These are phyloP conservation scores for Anabacerthia variegaticeps DNA, from an alignment of 2,797 vertebrate species.

Conservation along the genomic window DNA sequence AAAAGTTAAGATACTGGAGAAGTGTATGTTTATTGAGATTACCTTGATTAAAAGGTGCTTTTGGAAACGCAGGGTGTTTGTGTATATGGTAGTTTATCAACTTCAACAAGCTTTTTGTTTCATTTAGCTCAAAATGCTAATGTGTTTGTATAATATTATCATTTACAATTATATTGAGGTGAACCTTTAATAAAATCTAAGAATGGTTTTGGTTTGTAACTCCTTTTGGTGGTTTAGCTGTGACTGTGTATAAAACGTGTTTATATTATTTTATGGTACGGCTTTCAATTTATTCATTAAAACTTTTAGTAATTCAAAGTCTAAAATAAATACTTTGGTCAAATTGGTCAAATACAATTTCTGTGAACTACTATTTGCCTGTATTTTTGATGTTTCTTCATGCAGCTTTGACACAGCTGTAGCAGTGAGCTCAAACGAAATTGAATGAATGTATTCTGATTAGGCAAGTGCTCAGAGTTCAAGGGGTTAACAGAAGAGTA, in stretches of 20 bases:
- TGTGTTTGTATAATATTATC: not conserved
- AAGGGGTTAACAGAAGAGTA: not conserved
- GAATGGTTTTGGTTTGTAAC: not conserved
- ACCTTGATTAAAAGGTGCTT: not conserved
- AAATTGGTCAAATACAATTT: rapidly evolving
- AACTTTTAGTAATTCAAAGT: not conserved
- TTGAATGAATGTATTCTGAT: not conserved
- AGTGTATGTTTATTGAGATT: not conserved
- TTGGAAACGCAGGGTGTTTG: not conserved
- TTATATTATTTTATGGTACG: not conserved
- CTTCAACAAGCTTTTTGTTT: not conserved
- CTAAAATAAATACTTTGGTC: not conserved
- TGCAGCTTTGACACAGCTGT: not conserved
- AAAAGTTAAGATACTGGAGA: not conserved
- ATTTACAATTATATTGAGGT: not conserved
- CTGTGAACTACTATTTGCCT: not conserved
- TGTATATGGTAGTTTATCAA: not conserved
- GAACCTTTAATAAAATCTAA: not conserved
- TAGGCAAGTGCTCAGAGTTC: not conserved
- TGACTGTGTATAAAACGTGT: not conserved
- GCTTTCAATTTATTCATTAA: not conserved
- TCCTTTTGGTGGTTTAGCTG: not conserved
- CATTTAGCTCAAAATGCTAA: not conserved
- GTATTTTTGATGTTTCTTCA: not conserved
- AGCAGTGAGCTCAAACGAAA: not conserved